Conservation (phyloP, 2,888 invertebrate genomes). For the Harpalus rubripes region DNA sequence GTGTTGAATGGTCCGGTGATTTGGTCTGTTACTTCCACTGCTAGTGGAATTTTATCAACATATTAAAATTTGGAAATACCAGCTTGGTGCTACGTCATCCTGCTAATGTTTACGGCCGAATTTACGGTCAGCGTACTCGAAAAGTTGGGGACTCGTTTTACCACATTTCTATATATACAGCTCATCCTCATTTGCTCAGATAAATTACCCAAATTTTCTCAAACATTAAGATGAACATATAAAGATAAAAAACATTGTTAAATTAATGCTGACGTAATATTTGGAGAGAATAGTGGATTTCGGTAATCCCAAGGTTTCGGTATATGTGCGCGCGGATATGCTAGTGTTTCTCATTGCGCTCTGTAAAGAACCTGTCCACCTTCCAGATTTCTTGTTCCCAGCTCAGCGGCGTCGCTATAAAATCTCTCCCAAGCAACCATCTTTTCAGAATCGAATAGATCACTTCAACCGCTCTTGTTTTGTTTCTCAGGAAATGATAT, state of each 20-base stretch:
- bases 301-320: slow-evolving; percentile 53
- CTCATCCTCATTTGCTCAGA: neutral
- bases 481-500: neutral
- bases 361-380: slow-evolving; percentile 43
- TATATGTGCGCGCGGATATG: slow-evolving; percentile 15
- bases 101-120: slow-evolving; percentile 15
- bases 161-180: slow-evolving; percentile 13
- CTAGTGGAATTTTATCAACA: slow-evolving; percentile 17
- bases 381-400: slow-evolving; percentile 37
- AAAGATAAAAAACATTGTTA: neutral
- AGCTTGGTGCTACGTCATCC: slow-evolving; percentile 13
- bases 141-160: slow-evolving; percentile 7
- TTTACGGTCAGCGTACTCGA: slow-evolving; percentile 28
- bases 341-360: slow-evolving; percentile 31
- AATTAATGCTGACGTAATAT: slow-evolving; percentile 45
- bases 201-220: neutral
- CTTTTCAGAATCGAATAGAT: neutral
- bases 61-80: slow-evolving; percentile 44
- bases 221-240: neutral
- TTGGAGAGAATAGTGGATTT: slow-evolving; percentile 36
- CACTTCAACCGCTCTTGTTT: neutral
- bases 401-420: slow-evolving; percentile 24
- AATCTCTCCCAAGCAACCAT: neutral
- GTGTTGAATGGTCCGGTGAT: slow-evolving; percentile 21
- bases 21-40: neutral